Evolutionary conservation across 2,113 vertebrate species (phyloP).

Genomic region (Platysternon megacephalum): DNA sequence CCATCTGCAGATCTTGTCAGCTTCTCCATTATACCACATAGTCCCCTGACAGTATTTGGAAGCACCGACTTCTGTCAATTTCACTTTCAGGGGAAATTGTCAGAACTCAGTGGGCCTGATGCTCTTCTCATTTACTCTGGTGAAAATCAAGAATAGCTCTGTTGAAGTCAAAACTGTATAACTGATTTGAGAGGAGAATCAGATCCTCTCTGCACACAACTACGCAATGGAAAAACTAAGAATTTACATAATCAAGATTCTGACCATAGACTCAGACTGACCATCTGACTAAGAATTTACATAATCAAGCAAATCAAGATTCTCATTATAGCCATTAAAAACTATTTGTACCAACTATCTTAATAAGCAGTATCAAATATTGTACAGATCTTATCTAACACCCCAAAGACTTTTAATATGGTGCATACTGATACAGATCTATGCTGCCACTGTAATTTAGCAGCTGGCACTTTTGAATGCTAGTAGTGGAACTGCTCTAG

Average conservation of each 20-base stretch:
- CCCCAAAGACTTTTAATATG: background rate
- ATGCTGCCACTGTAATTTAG: background rate
- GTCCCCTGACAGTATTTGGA: conserved; percentile 4
- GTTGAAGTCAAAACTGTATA: conserved; percentile 11
- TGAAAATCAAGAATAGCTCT: background rate
- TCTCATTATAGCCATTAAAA: background rate
- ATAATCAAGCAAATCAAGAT: background rate
- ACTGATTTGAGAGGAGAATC: background rate
- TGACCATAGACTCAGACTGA: background rate
- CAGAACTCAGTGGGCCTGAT: background rate
- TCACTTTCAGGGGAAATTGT: background rate
- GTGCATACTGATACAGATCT: background rate
- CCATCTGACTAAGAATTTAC: background rate
- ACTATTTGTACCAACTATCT: background rate
- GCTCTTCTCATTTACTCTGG: background rate
- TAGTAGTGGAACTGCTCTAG: background rate
- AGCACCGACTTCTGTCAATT: background rate
- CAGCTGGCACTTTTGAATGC: conserved; percentile 25
- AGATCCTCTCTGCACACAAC: background rate
- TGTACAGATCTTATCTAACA: background rate
- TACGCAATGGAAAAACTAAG: background rate
- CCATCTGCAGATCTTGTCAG: background rate
- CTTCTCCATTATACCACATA: background rate
- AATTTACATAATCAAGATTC: background rate
- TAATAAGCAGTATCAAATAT: background rate